Evolutionary conservation across 2,888 invertebrate species (phyloP), one percentile per base, ranked within the genome.

Genomic region (Lysandra coridon): DNA sequence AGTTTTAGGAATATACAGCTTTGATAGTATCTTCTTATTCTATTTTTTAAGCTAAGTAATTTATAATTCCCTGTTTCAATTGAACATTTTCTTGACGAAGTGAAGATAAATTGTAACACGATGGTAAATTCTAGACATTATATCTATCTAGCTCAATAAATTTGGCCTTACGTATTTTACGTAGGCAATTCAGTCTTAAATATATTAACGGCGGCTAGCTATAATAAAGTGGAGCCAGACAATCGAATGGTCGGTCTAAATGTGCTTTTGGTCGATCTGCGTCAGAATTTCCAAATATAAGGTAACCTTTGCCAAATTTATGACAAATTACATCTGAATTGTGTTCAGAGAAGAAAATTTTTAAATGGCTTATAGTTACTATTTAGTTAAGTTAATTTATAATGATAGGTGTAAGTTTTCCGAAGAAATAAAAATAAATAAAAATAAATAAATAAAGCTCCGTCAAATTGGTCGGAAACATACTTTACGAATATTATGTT

Each of bases 151-250:
- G 30, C 23, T 12, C 12, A 12, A 64, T 64, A 23, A 64, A 10
- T 30, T 64, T 12, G 7, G 30, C 64, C 10, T 64, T 4, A 10
- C 30, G 12, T 64, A 23, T 64, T 64, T 64, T 64, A 64, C 30
- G 64, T 64, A 30, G 64, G 10, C 64, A 30, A 2, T 12, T 30
- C 64, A 30, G 23, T 30, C 12, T 30, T 4, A 64, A 64, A 30
- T 64, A 23, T 62, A 64, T 64, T 30, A 64, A 64, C 30, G 64
- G 30, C 12, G 30, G 64, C 30, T 62, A 62, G 62, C 64, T 64
- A 64, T 64, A 30, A 64, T 64, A 64, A 62, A 64, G 3, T 64
- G 64, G 10, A 30, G 64, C 64, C 64, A 64, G 64, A 64, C 64
- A 64, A 64, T 64, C 12, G 4, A 64, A 64, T 64, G 23, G 30